These are phyloP conservation scores for Caenorhabditis sp. DNA, from an alignment of 2,888 invertebrate species.

Conservation along the genomic window DNA sequence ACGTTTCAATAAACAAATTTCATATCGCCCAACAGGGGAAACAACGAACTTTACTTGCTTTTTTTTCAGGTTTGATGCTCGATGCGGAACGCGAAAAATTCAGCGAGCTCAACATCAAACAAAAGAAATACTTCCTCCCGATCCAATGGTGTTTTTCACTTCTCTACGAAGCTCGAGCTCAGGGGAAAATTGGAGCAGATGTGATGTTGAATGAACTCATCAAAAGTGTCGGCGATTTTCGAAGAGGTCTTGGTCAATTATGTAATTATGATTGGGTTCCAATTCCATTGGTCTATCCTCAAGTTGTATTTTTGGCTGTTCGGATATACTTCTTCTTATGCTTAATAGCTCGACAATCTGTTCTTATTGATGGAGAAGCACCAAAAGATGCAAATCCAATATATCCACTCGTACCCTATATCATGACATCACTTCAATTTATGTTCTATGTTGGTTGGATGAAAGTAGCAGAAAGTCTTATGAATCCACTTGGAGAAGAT, in stretches of 20 bases:
- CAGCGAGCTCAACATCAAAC: constrained; percentile 34
- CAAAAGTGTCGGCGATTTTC: constrained; percentile 46
- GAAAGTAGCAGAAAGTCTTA: constrained; percentile 65
- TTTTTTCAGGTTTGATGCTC: constrained; percentile 45
- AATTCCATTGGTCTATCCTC: constrained; percentile 65
- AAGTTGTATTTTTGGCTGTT: constrained; percentile 67
- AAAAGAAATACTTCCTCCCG: constrained; percentile 52
- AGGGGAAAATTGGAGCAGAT: constrained; percentile 53
- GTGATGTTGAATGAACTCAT: constrained; percentile 58
- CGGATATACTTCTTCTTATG: constrained; percentile 66
- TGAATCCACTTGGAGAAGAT: constrained; percentile 67
- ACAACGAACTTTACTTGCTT: no score
- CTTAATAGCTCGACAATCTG: constrained; percentile 63
- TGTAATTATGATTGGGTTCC: constrained; percentile 64
- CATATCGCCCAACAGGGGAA: no score
- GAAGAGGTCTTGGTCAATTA: constrained; percentile 53
- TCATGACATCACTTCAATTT: constrained; percentile 64
- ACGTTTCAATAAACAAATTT: no score
- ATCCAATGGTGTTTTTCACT: constrained; percentile 55
- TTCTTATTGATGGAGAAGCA: constrained; percentile 55
- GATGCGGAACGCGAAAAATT: constrained; percentile 44
- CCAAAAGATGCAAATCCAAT: constrained; percentile 45
- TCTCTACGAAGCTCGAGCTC: constrained; percentile 49
- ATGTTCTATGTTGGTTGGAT: constrained; percentile 67
- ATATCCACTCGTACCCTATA: constrained; percentile 58